Percentiles rank a stretch among this genome's conserved stretches.
Evolutionary conservation across 35 echinoderm and acorn worm genomes (phyloP).

Genomic region (Stichopus chloronotus): DNA sequence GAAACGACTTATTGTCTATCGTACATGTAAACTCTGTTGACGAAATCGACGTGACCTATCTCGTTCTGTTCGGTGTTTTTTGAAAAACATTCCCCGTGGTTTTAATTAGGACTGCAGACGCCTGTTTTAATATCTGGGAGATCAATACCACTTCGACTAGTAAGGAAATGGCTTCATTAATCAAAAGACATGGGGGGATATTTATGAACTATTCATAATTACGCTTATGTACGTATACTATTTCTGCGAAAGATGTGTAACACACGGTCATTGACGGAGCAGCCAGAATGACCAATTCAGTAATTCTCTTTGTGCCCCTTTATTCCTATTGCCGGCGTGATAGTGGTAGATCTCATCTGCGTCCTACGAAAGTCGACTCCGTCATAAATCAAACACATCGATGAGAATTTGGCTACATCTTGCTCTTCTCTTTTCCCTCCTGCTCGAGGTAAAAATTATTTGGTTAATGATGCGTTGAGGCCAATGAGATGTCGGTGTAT

Average conservation of each 20-base stretch:
- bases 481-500: too few species aligned
- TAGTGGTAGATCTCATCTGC: not conserved
- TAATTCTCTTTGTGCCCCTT: not conserved
- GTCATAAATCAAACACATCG: slow-evolving; percentile 24
- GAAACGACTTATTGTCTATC: not conserved
- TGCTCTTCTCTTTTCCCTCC: not conserved
- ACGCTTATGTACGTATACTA: not conserved
- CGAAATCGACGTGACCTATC: not conserved
- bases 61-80: not conserved
- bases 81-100: not conserved
- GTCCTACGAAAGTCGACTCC: not conserved
- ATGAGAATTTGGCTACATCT: not conserved
- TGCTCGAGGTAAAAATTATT: slow-evolving; percentile 4
- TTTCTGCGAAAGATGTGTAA: not conserved
- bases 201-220: slow-evolving; percentile 17
- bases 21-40: not conserved
- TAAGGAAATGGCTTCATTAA: slow-evolving; percentile 10
- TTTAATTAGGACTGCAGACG: not conserved
- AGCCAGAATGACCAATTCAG: not conserved
- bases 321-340: not conserved
- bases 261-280: not conserved
- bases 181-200: not conserved
- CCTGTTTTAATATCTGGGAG: slow-evolving; percentile 1
- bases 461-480: not conserved
- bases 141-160: not conserved